These are phyloP conservation scores for Eutrigla gurnardus DNA, from an alignment of 2,797 vertebrate genomes.

Conservation along the genomic window DNA sequence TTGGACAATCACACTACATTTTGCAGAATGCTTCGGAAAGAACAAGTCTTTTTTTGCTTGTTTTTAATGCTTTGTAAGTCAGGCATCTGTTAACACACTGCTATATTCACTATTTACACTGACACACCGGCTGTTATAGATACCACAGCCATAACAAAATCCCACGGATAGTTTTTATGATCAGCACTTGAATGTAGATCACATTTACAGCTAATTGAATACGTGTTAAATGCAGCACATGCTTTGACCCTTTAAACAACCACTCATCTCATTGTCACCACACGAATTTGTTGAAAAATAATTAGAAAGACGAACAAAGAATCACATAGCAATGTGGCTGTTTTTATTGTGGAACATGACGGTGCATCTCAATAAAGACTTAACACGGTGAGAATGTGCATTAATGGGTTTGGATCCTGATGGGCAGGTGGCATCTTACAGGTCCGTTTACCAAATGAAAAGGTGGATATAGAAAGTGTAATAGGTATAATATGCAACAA, in stretches of 20 bases:
- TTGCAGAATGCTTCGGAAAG: neutral
- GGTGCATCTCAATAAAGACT: too few species aligned
- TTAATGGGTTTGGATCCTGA: too few species aligned
- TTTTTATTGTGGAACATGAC: neutral
- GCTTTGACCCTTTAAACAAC: conserved; percentile 6
- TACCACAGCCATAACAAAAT: neutral
- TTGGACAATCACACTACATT: neutral
- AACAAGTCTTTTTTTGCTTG: neutral
- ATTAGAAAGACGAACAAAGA: neutral
- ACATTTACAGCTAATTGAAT: conserved; percentile 27
- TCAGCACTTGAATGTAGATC: conserved; percentile 25
- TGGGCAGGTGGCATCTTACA: too few species aligned
- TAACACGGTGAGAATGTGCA: too few species aligned
- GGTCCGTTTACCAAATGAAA: neutral
- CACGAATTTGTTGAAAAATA: too few species aligned
- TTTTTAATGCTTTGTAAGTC: neutral
- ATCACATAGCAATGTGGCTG: neutral
- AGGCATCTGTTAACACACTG: neutral
- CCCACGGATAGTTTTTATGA: conserved; percentile 31
- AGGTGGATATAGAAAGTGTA: neutral
- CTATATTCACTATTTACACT: conserved; percentile 19
- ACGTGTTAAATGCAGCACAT: conserved; percentile 6
- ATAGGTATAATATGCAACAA: too few species aligned
- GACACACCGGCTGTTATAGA: conserved; percentile 11
- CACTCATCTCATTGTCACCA: neutral